These are phyloP conservation scores for Eudasyphora cyanicolor DNA, from an alignment of 2,888 invertebrate genomes.

Conservation along the genomic window DNA sequence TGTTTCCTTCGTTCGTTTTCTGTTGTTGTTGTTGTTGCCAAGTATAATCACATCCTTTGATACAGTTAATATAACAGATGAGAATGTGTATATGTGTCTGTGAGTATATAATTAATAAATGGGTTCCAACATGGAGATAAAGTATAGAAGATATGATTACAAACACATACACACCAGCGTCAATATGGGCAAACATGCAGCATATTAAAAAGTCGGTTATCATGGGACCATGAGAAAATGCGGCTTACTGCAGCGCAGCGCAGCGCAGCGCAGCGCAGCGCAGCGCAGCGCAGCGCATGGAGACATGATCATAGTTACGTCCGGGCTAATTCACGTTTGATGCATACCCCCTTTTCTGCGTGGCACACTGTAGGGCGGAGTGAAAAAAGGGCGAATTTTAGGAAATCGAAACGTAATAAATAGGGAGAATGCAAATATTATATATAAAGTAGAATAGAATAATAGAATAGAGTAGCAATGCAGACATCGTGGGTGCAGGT, in stretches of 20 bases:
- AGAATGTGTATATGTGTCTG: neutral
- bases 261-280: neutral
- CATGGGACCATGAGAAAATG: neutral
- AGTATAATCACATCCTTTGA: neutral
- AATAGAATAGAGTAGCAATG: too few relatives aligned
- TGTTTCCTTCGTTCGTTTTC: too few relatives aligned
- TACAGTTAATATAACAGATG: constrained; percentile 38
- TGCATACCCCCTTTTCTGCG: neutral
- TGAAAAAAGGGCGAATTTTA: too few relatives aligned
- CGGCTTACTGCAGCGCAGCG: neutral
- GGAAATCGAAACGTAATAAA: too few relatives aligned
- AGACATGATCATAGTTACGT: neutral
- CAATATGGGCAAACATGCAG: neutral
- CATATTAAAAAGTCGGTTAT: neutral
- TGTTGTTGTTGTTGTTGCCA: neutral
- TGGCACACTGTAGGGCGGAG: neutral
- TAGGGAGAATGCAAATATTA: too few relatives aligned
- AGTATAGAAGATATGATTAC: too few relatives aligned
- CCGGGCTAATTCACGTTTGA: neutral
- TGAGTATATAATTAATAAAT: neutral
- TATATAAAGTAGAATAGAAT: too few relatives aligned
- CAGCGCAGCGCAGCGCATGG: neutral
- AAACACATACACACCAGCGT: too few relatives aligned
- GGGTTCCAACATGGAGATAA: too few relatives aligned
- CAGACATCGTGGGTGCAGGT: too few relatives aligned